These are phyloP conservation scores for Geodia barretti DNA, from an alignment of 37 sponge, comb jelly and placozoan species.

Conservation along the genomic window DNA sequence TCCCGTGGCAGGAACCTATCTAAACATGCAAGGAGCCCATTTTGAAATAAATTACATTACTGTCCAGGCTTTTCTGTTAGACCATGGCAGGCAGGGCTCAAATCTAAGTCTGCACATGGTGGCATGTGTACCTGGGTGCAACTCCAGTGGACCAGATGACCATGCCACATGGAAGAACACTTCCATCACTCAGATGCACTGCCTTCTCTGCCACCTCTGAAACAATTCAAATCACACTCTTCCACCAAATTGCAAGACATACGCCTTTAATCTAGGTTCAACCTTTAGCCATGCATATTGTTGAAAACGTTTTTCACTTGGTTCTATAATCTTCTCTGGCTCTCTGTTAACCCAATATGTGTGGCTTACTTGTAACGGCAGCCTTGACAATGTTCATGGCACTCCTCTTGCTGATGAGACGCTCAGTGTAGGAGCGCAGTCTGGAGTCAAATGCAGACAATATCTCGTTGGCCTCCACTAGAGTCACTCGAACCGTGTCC, in stretches of 20 bases:
- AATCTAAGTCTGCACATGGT: background rate
- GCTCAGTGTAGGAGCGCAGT: conserved; percentile 68
- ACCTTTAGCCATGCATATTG: no score
- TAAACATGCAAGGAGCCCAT: background rate
- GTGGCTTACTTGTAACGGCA: conserved; percentile 62
- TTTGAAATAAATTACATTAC: background rate
- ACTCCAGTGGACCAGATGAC: conserved; percentile 91
- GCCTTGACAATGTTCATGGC: conserved; percentile 78
- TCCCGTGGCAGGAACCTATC: no score
- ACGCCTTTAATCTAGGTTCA: no score
- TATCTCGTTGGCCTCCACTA: conserved; percentile 82
- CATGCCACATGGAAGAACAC: conserved; percentile 71
- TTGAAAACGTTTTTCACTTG: no score
- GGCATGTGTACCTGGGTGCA: conserved; percentile 90
- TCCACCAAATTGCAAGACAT: no score
- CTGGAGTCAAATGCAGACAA: conserved; percentile 82
- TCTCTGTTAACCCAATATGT: no score
- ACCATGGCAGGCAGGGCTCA: background rate
- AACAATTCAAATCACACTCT: no score
- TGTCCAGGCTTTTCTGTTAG: background rate
- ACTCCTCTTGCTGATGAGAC: conserved; percentile 49
- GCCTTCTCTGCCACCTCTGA: conserved; percentile 54
- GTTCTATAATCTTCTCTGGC: no score
- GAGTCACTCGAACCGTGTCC: conserved; percentile 60
- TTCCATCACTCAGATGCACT: conserved; percentile 52